Base-by-base conservation (phyloP, 1,140 invertebrate species). In the Drosophila orosa region DNA sequence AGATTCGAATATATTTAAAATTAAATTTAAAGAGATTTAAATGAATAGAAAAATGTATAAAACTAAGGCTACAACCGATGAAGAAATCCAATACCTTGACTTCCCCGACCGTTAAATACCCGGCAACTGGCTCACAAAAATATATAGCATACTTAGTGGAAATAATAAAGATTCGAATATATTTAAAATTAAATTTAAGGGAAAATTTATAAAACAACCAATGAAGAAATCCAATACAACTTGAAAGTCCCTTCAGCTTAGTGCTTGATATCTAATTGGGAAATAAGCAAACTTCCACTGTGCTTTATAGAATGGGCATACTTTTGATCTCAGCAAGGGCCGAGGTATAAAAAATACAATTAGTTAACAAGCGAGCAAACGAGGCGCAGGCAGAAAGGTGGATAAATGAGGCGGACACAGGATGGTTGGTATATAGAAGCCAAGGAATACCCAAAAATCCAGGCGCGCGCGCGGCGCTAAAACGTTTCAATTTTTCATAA, bases 401-500 rank as follows among this genome's bases (percentile, higher is more conserved):
- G 48, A 37, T 62, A 35, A 62, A 62, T 54, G 50, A 54, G 50
- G 50, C 50, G 48, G 54, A 61, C 58, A 37, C n/a, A 22, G 10
- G 19, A 71, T 24, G 44, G 44, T 13, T 60, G 63, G 58, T 44
- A 55, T 37, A 60, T 61, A 39, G 47, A 63, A 42, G 72, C 72
- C 31, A 48, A 65, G 27, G 52, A 75, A 75, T 75, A 66, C 73
- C 73, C 61, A 72, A 79, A 81, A 82, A 72, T 75, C 55, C 58
- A n/a, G 71, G 37, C 47, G 80, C 69, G 78, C 59, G 82, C 73
- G 77, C 85, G 58, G 85, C 77, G 80, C 85, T 89, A 90, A 89
- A 89, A 89, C 85, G 84, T 89, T 89, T 89, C 85, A 90, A 84
- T 89, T 89, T 89, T 89, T 89, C 84, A 89, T 89, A 89, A 89